Evolutionary conservation across 2,888 invertebrate genomes (phyloP).

Genomic region (Unio delphinus): DNA sequence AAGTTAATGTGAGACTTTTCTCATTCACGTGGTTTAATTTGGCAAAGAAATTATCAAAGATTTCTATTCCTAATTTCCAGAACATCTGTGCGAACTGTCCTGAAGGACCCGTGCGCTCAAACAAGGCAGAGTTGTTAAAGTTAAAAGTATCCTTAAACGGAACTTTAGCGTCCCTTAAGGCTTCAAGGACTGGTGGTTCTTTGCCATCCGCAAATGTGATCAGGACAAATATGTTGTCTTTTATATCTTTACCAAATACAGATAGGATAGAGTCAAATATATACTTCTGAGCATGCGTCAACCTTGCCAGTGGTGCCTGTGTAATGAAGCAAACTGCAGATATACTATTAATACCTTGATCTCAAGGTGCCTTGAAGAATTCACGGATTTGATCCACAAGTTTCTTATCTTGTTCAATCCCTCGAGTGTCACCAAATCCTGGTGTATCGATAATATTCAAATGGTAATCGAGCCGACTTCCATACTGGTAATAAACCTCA

Average conservation of each 20-base stretch:
- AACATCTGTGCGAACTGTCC: constrained; percentile 19
- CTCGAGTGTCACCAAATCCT: constrained; percentile 37
- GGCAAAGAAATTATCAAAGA: constrained; percentile 21
- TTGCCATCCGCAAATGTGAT: constrained; percentile 34
- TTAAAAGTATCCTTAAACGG: constrained; percentile 23
- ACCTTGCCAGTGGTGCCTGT: constrained; percentile 23
- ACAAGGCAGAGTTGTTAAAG: constrained; percentile 23
- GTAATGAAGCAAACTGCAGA: constrained; percentile 32
- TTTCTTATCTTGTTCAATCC: constrained; percentile 22
- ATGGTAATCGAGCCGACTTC: constrained; percentile 17
- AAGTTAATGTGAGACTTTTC: constrained; percentile 26
- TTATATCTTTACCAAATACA: constrained; percentile 30
- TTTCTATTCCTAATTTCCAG: constrained; percentile 29
- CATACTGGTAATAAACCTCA: constrained; percentile 10
- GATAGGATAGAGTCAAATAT: constrained; percentile 29
- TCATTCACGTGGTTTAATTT: constrained; percentile 10
- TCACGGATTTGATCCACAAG: constrained; percentile 29
- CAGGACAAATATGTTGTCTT: constrained; percentile 24
- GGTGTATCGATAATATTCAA: constrained; percentile 37
- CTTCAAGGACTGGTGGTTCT: constrained; percentile 25
- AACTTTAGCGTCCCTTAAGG: constrained; percentile 15
- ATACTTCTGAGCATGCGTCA: constrained; percentile 25
- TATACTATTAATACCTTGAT: constrained; percentile 17
- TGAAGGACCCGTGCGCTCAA: constrained; percentile 8
- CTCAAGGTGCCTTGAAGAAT: constrained; percentile 20